Percentiles rank a stretch among this genome's conserved stretches.
Conservation (phyloP, 2,888 invertebrate genomes). For the Girardia tigrina region DNA sequence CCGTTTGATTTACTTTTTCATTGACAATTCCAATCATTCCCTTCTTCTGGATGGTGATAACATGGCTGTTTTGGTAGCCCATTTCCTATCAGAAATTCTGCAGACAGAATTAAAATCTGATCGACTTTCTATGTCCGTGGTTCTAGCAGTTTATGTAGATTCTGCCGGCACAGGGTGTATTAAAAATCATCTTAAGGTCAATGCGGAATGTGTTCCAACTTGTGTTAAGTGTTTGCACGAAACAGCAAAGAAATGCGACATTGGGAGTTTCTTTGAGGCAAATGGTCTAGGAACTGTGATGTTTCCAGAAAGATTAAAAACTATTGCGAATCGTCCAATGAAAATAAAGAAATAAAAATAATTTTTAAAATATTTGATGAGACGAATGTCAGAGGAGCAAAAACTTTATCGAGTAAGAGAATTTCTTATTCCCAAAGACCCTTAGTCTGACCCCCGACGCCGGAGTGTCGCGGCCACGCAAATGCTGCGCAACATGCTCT, state of each 20-base stretch:
- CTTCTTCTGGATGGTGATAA: conserved; percentile 79
- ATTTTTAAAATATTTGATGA: too few relatives aligned
- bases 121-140: conserved; percentile 59
- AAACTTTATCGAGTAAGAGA: too few relatives aligned
- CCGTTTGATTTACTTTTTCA: conserved; percentile 73
- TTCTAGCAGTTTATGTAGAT: conserved; percentile 97
- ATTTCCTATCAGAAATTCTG: not conserved
- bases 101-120: not conserved
- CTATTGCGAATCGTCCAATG: not conserved
- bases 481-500: too few relatives aligned
- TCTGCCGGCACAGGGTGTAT: conserved; percentile 87
- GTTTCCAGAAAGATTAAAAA: conserved; percentile 1
- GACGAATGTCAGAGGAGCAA: too few relatives aligned
- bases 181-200: conserved; percentile 57
- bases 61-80: conserved; percentile 60
- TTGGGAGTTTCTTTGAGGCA: conserved; percentile 53
- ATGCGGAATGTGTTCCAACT: conserved; percentile 76
- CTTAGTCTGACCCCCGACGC: too few relatives aligned
- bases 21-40: conserved; percentile 39
- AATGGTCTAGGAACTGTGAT: conserved; percentile 86
- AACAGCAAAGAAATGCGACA: not conserved
- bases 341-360: not conserved
- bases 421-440: too few relatives aligned
- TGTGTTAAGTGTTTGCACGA: conserved; percentile 85
- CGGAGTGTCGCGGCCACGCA: too few relatives aligned